These are phyloP conservation scores for Sorex fumeus DNA, from an alignment of 2,113 vertebrate genomes.

Conservation along the genomic window DNA sequence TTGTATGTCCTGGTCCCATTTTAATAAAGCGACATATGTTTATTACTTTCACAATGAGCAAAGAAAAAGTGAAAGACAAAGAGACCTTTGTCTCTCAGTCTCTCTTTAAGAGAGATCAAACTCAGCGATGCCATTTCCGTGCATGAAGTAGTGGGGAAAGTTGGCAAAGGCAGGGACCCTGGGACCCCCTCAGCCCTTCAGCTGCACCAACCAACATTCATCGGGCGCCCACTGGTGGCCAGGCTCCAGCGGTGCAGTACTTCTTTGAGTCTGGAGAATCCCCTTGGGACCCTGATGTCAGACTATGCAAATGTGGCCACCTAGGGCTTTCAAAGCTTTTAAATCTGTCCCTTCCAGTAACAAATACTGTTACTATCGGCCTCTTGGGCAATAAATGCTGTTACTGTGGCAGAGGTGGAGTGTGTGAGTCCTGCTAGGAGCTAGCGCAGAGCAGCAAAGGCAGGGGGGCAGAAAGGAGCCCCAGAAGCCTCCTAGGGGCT, in stretches of 20 bases:
- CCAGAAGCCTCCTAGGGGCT: not conserved
- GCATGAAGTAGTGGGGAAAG: not conserved
- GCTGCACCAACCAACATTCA: conserved; percentile 5
- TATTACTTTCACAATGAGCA: conserved; percentile 28
- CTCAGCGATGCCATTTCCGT: not conserved
- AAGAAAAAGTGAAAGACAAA: not conserved
- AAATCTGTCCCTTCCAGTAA: too few relatives aligned
- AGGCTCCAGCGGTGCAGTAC: not conserved
- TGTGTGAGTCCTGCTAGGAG: not conserved
- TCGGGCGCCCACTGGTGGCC: not conserved
- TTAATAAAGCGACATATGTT: too few relatives aligned
- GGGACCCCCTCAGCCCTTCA: not conserved
- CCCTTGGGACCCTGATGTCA: not conserved
- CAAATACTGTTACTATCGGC: too few relatives aligned
- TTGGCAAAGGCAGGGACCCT: not conserved
- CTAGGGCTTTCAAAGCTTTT: too few relatives aligned
- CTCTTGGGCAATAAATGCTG: not conserved
- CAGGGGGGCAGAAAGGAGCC: not conserved
- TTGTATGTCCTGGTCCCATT: too few relatives aligned
- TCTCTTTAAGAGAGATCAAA: conserved; percentile 18
- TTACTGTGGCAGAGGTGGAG: not conserved
- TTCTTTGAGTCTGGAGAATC: not conserved
- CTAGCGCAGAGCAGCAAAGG: too few relatives aligned
- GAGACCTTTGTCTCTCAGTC: not conserved
- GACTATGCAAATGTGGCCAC: not conserved